Conservation (phyloP, 2,888 invertebrate genomes). For the Didymodactylos carnosus region DNA sequence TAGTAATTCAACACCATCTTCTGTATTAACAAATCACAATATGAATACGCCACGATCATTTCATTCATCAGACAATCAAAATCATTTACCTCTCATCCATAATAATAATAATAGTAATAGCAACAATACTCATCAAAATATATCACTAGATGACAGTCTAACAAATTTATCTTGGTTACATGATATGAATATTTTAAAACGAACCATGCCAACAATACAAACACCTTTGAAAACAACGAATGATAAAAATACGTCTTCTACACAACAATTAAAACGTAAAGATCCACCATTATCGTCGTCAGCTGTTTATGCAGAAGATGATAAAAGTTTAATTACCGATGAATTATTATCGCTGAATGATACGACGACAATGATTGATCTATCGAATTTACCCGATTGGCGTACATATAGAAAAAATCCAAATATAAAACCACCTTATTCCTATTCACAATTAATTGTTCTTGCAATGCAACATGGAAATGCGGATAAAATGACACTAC, state of each 20-base stretch:
- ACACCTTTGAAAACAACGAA: neutral
- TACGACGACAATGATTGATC: neutral
- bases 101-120: too few species aligned
- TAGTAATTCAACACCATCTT: too few species aligned
- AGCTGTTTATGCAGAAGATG: neutral
- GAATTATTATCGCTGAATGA: too few species aligned
- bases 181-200: conserved; percentile 36
- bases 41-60: neutral
- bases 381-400: conserved; percentile 22
- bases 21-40: neutral
- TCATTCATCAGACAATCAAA: neutral
- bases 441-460: conserved; percentile 69
- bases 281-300: neutral
- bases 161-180: conserved; percentile 72
- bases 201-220: neutral
- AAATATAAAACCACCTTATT: conserved; percentile 67
- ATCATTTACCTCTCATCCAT: too few species aligned
- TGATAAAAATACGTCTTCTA: neutral
- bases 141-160: conserved; percentile 50
- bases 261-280: neutral
- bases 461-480: conserved; percentile 76
- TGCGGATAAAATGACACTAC: conserved; percentile 61
- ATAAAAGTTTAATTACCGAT: too few species aligned
- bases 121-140: too few species aligned
- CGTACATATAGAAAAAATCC: conserved; percentile 58